These are phyloP conservation scores for Synergus itoensis DNA, from an alignment of 2,888 invertebrate species.

Conservation along the genomic window DNA sequence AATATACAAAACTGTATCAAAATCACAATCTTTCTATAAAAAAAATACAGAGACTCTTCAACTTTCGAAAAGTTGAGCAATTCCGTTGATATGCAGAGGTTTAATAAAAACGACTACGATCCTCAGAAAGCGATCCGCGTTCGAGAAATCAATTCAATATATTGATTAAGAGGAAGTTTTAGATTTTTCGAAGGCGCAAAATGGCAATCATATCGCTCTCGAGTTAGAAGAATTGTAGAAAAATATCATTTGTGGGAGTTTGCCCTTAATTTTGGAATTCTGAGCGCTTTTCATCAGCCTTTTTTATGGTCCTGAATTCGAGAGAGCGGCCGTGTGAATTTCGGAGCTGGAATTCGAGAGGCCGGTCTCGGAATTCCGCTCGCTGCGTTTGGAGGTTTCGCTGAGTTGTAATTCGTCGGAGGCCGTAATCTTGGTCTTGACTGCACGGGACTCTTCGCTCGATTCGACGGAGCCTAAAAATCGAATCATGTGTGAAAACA, in stretches of 20 bases:
- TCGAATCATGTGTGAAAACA: not conserved
- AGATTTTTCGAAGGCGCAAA: conserved; percentile 58
- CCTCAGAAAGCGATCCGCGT: not conserved
- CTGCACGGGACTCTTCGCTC: conserved; percentile 45
- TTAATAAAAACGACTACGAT: not conserved
- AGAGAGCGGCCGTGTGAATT: conserved; percentile 58
- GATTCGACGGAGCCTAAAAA: conserved; percentile 49
- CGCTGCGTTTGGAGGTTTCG: conserved; percentile 57
- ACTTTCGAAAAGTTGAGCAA: conserved; percentile 4
- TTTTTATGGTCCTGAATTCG: conserved; percentile 30
- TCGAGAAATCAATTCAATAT: conserved; percentile 6
- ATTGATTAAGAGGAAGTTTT: conserved; percentile 52
- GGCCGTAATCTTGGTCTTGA: conserved; percentile 63
- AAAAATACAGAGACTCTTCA: not conserved
- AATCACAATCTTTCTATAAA: conserved; percentile 23
- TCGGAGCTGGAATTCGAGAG: conserved; percentile 73
- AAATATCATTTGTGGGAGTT: conserved; percentile 27
- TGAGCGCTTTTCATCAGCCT: conserved; percentile 17
- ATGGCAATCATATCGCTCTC: no score
- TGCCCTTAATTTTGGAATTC: not conserved
- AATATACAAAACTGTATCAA: conserved; percentile 14
- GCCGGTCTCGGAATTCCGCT: conserved; percentile 76
- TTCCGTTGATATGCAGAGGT: not conserved
- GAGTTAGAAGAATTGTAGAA: conserved; percentile 3
- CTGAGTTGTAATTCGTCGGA: conserved; percentile 68